Conservation (phyloP, 2,113 vertebrate genomes). For the Rhinichthys klamathensis region DNA sequence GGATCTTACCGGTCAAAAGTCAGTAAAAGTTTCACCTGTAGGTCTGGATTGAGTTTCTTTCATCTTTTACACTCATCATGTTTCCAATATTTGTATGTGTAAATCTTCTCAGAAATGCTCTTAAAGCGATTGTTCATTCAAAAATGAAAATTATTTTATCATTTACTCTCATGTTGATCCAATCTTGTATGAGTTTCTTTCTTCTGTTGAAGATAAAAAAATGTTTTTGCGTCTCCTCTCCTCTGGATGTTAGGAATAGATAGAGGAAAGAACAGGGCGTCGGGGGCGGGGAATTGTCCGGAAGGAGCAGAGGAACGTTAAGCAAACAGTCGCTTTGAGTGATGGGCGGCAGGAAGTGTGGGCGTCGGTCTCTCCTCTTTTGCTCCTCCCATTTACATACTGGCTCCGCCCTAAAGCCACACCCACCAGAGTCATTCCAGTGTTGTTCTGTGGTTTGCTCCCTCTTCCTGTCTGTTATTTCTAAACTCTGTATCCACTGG, state of each 20-base stretch:
- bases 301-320: conserved; percentile 60
- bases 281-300: conserved; percentile 68
- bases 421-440: neutral
- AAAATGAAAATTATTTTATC: too few relatives aligned
- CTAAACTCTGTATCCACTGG: conserved; percentile 55
- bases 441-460: too few relatives aligned
- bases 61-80: too few relatives aligned
- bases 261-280: conserved; percentile 52
- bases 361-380: conserved; percentile 62
- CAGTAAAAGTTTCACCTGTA: neutral
- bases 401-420: neutral
- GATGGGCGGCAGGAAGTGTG: conserved; percentile 71
- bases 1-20: conserved; percentile 13
- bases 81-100: too few relatives aligned
- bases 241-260: conserved; percentile 49
- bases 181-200: too few relatives aligned
- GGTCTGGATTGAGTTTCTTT: neutral
- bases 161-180: too few relatives aligned
- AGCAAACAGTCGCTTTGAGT: conserved; percentile 60
- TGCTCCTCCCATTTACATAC: neutral
- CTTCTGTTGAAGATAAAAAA: too few relatives aligned
- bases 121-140: too few relatives aligned
- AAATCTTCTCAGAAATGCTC: too few relatives aligned
- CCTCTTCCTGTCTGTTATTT: conserved; percentile 39
- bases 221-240: conserved; percentile 8